A percentile compares a stretch with the other conserved stretches of the same genome.
Evolutionary conservation across 2,113 vertebrate species (phyloP).

Genomic region (Nothocercus julius): DNA sequence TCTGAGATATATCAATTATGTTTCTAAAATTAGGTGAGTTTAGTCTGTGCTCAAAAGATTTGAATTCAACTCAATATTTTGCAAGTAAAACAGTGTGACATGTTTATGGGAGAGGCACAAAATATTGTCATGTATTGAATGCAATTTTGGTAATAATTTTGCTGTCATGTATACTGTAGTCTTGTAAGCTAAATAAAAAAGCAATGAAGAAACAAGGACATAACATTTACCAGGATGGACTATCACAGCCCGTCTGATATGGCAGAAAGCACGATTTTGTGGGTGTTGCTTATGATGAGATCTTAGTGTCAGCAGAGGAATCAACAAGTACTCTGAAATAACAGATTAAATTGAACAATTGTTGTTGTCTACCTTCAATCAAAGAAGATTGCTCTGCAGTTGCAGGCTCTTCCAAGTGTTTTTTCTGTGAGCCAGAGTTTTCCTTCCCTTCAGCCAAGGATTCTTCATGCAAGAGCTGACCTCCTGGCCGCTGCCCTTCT

Average conservation of each 20-base stretch:
- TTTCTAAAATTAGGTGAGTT: not conserved
- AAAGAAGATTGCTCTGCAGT: not conserved
- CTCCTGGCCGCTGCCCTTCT: not conserved
- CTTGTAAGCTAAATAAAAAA: not conserved
- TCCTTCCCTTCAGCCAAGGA: not conserved
- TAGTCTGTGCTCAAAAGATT: not conserved
- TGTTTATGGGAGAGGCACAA: not conserved
- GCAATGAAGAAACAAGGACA: not conserved
- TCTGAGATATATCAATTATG: not conserved
- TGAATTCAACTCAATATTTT: not conserved
- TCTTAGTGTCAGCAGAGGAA: not conserved
- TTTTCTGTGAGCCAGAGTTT: not conserved
- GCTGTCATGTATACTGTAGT: not conserved
- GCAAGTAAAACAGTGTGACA: not conserved
- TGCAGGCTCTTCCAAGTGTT: not conserved
- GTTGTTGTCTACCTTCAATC: not conserved
- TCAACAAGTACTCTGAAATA: not conserved
- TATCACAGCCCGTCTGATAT: not conserved
- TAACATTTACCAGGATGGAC: not conserved
- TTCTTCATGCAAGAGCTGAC: not conserved
- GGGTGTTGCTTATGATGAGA: not conserved
- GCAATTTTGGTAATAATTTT: not conserved
- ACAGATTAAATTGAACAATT: not conserved
- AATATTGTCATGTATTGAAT: not conserved
- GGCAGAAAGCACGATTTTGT: not conserved